Conservation (phyloP, 2,113 vertebrate genomes). For the Pachycephala philippinensis region DNA sequence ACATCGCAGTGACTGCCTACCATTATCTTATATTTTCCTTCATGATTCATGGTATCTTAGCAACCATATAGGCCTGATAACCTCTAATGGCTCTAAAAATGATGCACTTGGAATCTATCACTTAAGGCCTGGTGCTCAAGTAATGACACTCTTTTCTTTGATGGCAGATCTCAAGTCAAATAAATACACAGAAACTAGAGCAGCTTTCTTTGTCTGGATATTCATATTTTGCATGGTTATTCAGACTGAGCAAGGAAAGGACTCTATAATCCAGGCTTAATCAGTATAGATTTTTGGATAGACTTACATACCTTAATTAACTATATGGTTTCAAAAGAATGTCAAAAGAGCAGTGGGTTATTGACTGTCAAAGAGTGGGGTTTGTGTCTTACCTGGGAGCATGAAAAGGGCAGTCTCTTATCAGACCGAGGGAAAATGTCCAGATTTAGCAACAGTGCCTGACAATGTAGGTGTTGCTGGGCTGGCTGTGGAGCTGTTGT, state of each 20-base stretch:
- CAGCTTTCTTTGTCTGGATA: constrained; percentile 39
- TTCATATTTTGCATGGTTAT: constrained; percentile 22
- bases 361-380: background rate
- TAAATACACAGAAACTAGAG: constrained; percentile 23
- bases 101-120: constrained; percentile 62
- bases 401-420: background rate
- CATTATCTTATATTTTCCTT: constrained; percentile 68
- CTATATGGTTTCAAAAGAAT: constrained; percentile 42
- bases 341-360: background rate
- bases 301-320: constrained; percentile 49
- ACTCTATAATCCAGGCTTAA: constrained; percentile 39
- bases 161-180: constrained; percentile 43
- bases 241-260: background rate
- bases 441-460: background rate
- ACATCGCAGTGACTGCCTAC: constrained; percentile 49
- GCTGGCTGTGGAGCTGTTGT: background rate
- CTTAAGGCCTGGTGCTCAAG: constrained; percentile 51
- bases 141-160: constrained; percentile 57
- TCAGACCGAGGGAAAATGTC: background rate
- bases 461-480: background rate
- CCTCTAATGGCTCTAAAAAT: constrained; percentile 70
- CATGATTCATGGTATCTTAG: constrained; percentile 72
- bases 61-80: constrained; percentile 67
- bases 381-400: background rate
- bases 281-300: constrained; percentile 53